phyloP scores from a whole-genome alignment of 2,797 vertebrate species.

The Ispidina picta region DNA sequence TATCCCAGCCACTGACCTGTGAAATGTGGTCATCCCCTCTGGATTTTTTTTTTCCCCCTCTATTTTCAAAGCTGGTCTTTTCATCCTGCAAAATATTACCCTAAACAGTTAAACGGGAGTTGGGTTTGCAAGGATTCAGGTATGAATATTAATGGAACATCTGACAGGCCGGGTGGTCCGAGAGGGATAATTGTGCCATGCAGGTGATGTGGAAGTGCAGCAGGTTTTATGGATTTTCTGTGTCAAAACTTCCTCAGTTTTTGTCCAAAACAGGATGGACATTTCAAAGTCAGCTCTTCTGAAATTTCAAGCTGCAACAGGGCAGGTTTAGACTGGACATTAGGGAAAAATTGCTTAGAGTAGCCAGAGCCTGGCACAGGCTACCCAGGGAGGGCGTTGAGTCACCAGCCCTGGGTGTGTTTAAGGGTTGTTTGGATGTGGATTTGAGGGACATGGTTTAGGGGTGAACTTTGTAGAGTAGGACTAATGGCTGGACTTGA shows the following conservation, averaged over 20 bases:
- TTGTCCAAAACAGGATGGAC: background rate
- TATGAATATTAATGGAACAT: slow-evolving; percentile 36
- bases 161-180: fast-evolving
- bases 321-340: too few species aligned
- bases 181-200: background rate
- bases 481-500: too few species aligned
- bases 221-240: background rate
- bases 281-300: background rate
- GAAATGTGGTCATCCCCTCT: slow-evolving; percentile 38
- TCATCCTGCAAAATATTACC: background rate
- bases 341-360: too few species aligned
- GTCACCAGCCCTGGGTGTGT: too few species aligned
- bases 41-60: background rate
- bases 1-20: slow-evolving; percentile 60
- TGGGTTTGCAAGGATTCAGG: background rate
- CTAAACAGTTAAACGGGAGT: slow-evolving; percentile 33
- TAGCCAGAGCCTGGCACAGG: too few species aligned
- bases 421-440: too few species aligned
- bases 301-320: background rate
- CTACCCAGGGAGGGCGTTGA: too few species aligned
- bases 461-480: too few species aligned
- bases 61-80: slow-evolving; percentile 60
- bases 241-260: background rate
- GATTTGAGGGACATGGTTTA: too few species aligned
- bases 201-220: background rate